Conservation (phyloP, 2,797 vertebrate species). For the Atherinosoma microstoma region DNA sequence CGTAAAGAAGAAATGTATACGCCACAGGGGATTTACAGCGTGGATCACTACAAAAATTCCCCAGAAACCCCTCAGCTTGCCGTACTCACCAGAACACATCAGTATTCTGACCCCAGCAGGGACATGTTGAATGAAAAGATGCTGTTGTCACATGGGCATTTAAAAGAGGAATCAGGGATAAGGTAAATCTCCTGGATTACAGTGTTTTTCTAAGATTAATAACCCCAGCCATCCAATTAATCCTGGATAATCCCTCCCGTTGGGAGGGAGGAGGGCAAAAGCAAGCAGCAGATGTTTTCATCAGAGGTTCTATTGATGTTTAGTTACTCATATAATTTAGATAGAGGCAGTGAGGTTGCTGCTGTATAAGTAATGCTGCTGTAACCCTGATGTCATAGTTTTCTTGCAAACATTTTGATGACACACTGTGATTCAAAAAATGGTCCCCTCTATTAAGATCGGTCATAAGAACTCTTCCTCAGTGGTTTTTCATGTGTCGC, state of each 20-base stretch:
- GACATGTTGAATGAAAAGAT: constrained; percentile 42
- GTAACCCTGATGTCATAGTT: constrained; percentile 5
- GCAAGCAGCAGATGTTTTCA: constrained; percentile 44
- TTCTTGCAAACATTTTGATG: constrained; percentile 19
- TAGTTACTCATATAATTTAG: constrained; percentile 43
- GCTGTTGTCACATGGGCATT: constrained; percentile 57
- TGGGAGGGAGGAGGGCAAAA: constrained; percentile 23
- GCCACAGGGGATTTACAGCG: fast-evolving
- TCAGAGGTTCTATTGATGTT: constrained; percentile 31
- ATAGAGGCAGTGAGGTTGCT: constrained; percentile 4
- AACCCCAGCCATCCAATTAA: constrained; percentile 66
- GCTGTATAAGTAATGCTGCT: neutral
- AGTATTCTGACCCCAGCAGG: constrained; percentile 14
- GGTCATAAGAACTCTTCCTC: constrained; percentile 5
- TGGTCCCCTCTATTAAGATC: constrained; percentile 13
- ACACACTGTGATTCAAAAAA: constrained; percentile 27
- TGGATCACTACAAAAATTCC: constrained; percentile 25
- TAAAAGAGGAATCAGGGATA: constrained; percentile 58
- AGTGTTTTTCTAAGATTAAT: constrained; percentile 71
- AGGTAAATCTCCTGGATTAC: constrained; percentile 71
- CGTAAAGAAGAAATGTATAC: neutral
- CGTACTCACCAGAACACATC: constrained; percentile 6
- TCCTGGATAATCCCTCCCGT: constrained; percentile 68
- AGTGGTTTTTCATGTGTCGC: neutral
- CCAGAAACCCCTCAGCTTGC: constrained; percentile 33